Percentiles rank a stretch among this genome's conserved stretches.
These are phyloP conservation scores for Poecile montanus DNA, from an alignment of 2,797 vertebrate species.

Conservation along the genomic window DNA sequence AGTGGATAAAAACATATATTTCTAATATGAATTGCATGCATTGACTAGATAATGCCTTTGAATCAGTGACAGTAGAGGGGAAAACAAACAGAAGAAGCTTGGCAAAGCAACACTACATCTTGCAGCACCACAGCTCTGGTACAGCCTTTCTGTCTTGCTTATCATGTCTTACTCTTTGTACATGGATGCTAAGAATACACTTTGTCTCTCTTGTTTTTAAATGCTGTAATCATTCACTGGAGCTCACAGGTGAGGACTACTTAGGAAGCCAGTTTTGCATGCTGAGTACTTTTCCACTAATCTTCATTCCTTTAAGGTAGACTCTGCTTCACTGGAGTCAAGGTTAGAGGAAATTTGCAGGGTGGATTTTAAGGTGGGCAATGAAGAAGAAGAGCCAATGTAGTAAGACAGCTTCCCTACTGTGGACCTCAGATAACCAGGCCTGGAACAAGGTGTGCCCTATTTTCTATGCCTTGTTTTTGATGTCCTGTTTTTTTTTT, in stretches of 20 bases:
- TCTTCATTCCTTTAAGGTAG: neutral
- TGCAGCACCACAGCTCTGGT: neutral
- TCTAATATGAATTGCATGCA: neutral
- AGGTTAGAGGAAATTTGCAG: neutral
- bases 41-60: neutral
- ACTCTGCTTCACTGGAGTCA: neutral
- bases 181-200: neutral
- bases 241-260: neutral
- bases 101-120: neutral
- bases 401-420: neutral
- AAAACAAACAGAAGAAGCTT: neutral
- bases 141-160: neutral
- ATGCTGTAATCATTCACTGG: constrained; percentile 1
- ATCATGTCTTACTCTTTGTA: neutral
- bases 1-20: neutral
- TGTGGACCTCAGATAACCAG: neutral
- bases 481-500: neutral
- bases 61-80: neutral
- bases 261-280: neutral
- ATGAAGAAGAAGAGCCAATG: neutral
- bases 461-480: neutral
- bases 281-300: neutral
- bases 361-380: neutral
- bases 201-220: constrained; percentile 4
- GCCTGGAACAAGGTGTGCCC: neutral